Base-by-base conservation (phyloP, 1,140 invertebrate species). In the Aradophagus sp. region DNA sequence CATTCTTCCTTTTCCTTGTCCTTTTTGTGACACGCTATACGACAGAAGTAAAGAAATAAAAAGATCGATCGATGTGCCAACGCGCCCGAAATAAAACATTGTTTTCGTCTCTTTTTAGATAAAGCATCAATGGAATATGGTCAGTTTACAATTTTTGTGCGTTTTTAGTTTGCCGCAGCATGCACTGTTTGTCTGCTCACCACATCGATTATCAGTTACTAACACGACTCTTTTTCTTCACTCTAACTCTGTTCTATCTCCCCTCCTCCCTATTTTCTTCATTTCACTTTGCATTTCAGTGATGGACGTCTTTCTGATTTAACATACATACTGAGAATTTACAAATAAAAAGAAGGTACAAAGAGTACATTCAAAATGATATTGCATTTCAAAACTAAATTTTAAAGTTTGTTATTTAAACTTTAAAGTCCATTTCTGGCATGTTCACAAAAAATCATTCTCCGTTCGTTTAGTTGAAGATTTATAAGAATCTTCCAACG, bases 101-200 rank as follows among this genome's bases (percentile, higher is more conserved):
- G 63, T 47, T 78, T 74, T 71, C 55, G 65, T 82, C 70, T 76
- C 71, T 81, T 81, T 84, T 77, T 83, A 84, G 81, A 77, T 74
- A 75, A 81, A 77, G 66, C 80, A 81, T 77, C 79, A 78, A 61
- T 78, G 81, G 77, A 82, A 76, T 79, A 82, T 82, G 82, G 82
- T 83, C 80, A 84, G 82, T 82, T 79, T 50, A 76, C 70, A 76
- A 76, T 69, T 47, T 76, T 69, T 79, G 65, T 75, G 75, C 71
- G 71, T 77, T 79, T 80, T 81, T 80, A 58, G 69, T 75, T 78
- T 79, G 72, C 76, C 73, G 73, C 55, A 62, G 81, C 80, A 81
- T 82, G 80, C 34, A 13, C 65, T 76, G 70, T 73, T 73, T 80
- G 72, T 77, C 19, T 65, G 61, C 55, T 59, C 53, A 61, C 35